phyloP scores from a whole-genome alignment of 1,140 invertebrate genomes.

The Adelges cooleyi region DNA sequence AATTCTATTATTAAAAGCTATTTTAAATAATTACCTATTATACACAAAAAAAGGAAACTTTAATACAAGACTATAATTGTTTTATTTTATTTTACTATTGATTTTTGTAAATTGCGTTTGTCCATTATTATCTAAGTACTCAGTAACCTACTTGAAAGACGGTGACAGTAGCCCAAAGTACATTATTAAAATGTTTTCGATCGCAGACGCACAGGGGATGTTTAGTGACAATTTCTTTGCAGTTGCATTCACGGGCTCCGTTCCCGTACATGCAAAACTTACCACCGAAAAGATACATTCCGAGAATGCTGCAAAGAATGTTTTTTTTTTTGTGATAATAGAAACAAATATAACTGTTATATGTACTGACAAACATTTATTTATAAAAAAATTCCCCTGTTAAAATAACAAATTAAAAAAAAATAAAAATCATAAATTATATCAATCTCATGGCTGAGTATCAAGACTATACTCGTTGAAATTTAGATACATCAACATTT shows the following conservation, averaged over 20 bases:
- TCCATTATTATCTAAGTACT: neutral
- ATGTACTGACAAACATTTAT: too few relatives aligned
- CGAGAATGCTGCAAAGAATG: slow-evolving; percentile 69
- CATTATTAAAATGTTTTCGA: slow-evolving; percentile 94
- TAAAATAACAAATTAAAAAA: too few relatives aligned
- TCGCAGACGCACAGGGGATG: slow-evolving; percentile 83
- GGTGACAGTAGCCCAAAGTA: slow-evolving; percentile 90
- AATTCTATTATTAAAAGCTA: too few relatives aligned
- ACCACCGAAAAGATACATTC: slow-evolving; percentile 97
- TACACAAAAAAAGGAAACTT: too few relatives aligned
- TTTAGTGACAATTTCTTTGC: slow-evolving; percentile 73
- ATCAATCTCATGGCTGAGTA: too few relatives aligned
- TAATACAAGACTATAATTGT: too few relatives aligned
- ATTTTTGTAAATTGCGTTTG: slow-evolving; percentile 25
- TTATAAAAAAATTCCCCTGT: too few relatives aligned
- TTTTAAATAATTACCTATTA: too few relatives aligned
- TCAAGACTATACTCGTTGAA: too few relatives aligned
- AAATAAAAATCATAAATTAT: too few relatives aligned
- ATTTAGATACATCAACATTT: too few relatives aligned
- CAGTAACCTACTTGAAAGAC: slow-evolving; percentile 81
- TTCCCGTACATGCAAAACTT: slow-evolving; percentile 94
- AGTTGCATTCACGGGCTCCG: slow-evolving; percentile 78
- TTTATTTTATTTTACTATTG: too few relatives aligned
- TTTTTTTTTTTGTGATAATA: slow-evolving; percentile 7
- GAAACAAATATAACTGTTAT: neutral